Evolutionary conservation across 2,797 vertebrate species (phyloP).

Genomic region (Remorina albescens): DNA sequence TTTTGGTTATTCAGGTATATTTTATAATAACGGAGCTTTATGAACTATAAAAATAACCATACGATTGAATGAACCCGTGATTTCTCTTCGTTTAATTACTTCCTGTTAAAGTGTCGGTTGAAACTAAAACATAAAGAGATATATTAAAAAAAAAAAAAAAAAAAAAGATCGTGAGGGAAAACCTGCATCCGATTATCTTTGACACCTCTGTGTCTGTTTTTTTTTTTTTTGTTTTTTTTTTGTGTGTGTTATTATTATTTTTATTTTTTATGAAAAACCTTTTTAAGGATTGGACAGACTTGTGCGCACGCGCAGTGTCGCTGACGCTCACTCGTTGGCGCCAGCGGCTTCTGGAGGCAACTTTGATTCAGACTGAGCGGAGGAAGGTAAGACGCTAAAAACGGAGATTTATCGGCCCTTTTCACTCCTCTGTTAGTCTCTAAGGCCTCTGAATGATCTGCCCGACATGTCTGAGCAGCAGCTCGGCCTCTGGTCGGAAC

Average conservation of each 20-base stretch:
- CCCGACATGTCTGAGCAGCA: accelerated
- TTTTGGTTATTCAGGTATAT: background rate
- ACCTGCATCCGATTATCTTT: no score
- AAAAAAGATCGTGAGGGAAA: no score
- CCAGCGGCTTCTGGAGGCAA: constrained; percentile 33
- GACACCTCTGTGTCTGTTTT: no score
- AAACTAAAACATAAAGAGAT: background rate
- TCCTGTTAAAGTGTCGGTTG: background rate
- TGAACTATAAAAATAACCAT: background rate
- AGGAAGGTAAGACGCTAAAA: background rate
- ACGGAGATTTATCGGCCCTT: accelerated
- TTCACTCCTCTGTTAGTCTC: accelerated
- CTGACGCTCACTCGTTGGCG: constrained; percentile 30
- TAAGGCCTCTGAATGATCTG: accelerated
- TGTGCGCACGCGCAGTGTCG: constrained; percentile 45
- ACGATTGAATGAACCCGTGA: background rate
- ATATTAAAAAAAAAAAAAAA: no score
- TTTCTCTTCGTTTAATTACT: background rate
- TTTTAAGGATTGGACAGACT: background rate
- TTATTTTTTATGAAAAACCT: no score
- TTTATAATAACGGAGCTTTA: background rate
- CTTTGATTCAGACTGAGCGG: constrained; percentile 19
- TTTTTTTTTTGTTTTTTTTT: no score
- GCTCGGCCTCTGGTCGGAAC: accelerated
- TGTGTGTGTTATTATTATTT: no score